phyloP scores from a whole-genome alignment of 2,113 vertebrate genomes.

The Argyrosomus japonicus region DNA sequence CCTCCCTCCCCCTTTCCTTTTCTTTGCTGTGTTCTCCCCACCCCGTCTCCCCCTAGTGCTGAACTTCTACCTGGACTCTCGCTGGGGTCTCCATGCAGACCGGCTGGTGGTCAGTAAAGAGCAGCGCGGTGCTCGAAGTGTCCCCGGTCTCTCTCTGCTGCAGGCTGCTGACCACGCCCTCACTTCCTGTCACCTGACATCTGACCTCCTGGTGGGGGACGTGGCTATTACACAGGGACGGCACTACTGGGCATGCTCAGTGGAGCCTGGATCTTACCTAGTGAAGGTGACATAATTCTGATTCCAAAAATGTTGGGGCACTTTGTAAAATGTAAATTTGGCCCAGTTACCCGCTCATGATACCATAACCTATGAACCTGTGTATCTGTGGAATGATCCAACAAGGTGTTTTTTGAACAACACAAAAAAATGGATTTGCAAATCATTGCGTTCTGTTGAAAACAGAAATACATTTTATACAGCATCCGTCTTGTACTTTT shows the following conservation, averaged over 20 bases:
- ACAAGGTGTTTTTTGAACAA: too few species aligned
- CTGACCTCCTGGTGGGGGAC: slow-evolving; percentile 92
- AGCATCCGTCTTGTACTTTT: neutral
- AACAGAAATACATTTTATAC: too few species aligned
- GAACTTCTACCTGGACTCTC: slow-evolving; percentile 96
- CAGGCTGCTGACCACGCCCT: slow-evolving; percentile 91
- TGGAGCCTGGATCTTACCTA: slow-evolving; percentile 96
- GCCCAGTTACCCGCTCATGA: neutral
- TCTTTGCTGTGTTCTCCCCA: slow-evolving; percentile 13
- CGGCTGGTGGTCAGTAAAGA: slow-evolving; percentile 95
- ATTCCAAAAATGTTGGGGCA: too few species aligned
- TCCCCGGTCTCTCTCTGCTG: slow-evolving; percentile 90
- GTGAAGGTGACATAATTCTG: slow-evolving; percentile 84
- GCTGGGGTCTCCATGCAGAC: slow-evolving; percentile 94
- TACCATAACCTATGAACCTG: too few species aligned
- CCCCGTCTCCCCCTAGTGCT: slow-evolving; percentile 84
- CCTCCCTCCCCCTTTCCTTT: neutral
- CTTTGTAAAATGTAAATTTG: too few species aligned
- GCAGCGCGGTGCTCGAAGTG: slow-evolving; percentile 93
- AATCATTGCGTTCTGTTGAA: too few species aligned
- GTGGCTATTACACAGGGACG: slow-evolving; percentile 96
- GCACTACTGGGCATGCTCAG: slow-evolving; percentile 97
- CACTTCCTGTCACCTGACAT: slow-evolving; percentile 94
- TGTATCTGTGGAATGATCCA: too few species aligned
- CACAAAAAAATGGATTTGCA: too few species aligned